These are phyloP conservation scores for Drosophila macrospina DNA, from an alignment of 2,888 invertebrate species.

Conservation along the genomic window DNA sequence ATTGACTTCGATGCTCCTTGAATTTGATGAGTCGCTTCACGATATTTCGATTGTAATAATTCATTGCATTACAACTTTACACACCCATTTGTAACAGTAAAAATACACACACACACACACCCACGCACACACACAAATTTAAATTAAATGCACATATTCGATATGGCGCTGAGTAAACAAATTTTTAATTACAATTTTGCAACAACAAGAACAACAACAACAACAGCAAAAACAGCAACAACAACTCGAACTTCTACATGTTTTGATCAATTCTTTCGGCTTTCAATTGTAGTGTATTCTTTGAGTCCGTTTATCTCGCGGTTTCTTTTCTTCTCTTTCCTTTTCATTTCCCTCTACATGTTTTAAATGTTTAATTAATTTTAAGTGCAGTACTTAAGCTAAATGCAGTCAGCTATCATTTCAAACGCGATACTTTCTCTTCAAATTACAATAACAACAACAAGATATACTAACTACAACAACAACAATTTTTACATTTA, in stretches of 20 bases:
- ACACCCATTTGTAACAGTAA: slow-evolving; percentile 51
- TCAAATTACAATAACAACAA: slow-evolving; percentile 27
- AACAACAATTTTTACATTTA: slow-evolving; percentile 35
- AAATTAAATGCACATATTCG: slow-evolving; percentile 42
- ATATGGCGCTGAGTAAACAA: slow-evolving; percentile 32
- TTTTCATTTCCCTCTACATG: slow-evolving; percentile 18
- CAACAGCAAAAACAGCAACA: slow-evolving; percentile 9
- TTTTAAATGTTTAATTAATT: slow-evolving; percentile 63
- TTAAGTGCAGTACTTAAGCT: slow-evolving; percentile 65
- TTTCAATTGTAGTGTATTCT: slow-evolving; percentile 54
- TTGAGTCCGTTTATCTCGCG: slow-evolving; percentile 11
- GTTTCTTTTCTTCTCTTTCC: slow-evolving; percentile 23
- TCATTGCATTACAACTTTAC: slow-evolving; percentile 42
- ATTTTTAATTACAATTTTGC: slow-evolving; percentile 1
- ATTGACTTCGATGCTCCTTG: slow-evolving; percentile 8
- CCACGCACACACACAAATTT: slow-evolving; percentile 32
- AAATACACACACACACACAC: too few relatives aligned
- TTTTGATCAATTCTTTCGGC: slow-evolving; percentile 37
- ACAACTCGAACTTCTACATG: slow-evolving; percentile 9
- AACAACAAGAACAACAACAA: slow-evolving; percentile 6
- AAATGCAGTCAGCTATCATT: slow-evolving; percentile 30
- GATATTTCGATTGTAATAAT: slow-evolving; percentile 53
- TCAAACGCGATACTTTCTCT: slow-evolving; percentile 25
- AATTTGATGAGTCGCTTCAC: slow-evolving; percentile 27
- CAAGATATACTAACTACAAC: slow-evolving; percentile 16